Evolutionary conservation across 2,888 invertebrate species (phyloP).

Genomic region (Cephus pygmeus): DNA sequence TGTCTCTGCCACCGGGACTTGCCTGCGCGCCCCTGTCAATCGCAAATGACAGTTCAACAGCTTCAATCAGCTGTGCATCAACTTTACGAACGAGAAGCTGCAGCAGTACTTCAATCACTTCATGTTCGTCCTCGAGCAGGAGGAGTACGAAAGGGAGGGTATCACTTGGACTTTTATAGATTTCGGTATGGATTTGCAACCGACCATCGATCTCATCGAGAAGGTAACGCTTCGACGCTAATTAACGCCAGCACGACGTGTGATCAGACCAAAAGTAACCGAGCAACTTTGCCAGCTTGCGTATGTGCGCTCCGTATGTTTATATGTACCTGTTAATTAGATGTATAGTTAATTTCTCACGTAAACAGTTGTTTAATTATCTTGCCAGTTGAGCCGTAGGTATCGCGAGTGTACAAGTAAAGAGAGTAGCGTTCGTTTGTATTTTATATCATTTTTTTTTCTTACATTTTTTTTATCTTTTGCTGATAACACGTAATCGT

Average conservation of each 20-base stretch:
- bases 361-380: background rate
- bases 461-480: background rate
- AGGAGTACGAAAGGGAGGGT: slow-evolving; percentile 93
- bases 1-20: slow-evolving; percentile 27
- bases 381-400: background rate
- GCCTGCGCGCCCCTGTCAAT: slow-evolving; percentile 17
- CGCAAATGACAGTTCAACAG: slow-evolving; percentile 81
- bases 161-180: slow-evolving; percentile 94
- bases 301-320: background rate
- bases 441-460: background rate
- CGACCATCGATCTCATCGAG: slow-evolving; percentile 90
- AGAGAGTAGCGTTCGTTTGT: background rate
- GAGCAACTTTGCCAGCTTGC: background rate
- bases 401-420: background rate
- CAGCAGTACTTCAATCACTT: slow-evolving; percentile 97
- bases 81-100: slow-evolving; percentile 95
- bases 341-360: background rate
- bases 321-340: background rate
- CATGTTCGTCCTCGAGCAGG: slow-evolving; percentile 96
- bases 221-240: slow-evolving; percentile 70
- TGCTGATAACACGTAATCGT: background rate
- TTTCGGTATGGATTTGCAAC: slow-evolving; percentile 94
- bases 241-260: slow-evolving; percentile 22
- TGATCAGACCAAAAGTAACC: background rate
- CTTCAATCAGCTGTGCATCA: slow-evolving; percentile 96